These are phyloP conservation scores for Drosophila fulvimacula DNA, from an alignment of 2,888 invertebrate species.

Conservation along the genomic window DNA sequence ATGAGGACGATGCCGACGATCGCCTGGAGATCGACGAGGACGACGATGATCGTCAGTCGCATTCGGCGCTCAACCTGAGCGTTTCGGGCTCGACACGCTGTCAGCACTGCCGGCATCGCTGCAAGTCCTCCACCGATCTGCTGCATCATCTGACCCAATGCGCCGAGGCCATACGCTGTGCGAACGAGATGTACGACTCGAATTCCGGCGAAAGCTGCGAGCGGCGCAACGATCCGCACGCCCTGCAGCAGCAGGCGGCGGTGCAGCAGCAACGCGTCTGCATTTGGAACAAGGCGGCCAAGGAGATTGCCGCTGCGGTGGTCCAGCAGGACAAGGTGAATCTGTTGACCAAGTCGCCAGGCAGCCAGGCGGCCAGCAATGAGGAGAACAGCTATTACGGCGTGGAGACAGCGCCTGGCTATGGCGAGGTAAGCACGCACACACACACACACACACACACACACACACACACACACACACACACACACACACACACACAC, in stretches of 20 bases:
- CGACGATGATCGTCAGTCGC: conserved; percentile 82
- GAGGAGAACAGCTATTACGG: conserved; percentile 85
- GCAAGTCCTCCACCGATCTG: conserved; percentile 93
- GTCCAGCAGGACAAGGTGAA: conserved; percentile 51
- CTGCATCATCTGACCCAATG: conserved; percentile 91
- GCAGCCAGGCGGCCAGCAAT: conserved; percentile 63
- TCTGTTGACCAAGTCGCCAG: conserved; percentile 55
- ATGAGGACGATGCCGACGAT: conserved; percentile 79
- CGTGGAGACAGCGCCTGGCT: conserved; percentile 86
- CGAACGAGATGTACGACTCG: conserved; percentile 84
- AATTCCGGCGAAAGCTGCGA: conserved; percentile 83
- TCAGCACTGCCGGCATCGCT: conserved; percentile 93
- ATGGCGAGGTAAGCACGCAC: conserved; percentile 84
- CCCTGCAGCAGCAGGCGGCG: conserved; percentile 84
- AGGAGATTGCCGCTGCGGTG: conserved; percentile 66
- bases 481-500: not conserved
- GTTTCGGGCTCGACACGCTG: conserved; percentile 90
- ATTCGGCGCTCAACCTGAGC: conserved; percentile 85
- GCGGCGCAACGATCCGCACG: conserved; percentile 66
- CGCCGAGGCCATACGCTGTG: conserved; percentile 85
- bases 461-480: not conserved
- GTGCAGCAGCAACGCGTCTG: conserved; percentile 90
- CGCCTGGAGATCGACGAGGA: conserved; percentile 82
- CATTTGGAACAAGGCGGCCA: conserved; percentile 91
- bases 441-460: not conserved